phyloP scores from a whole-genome alignment of 2,888 invertebrate species.

The Tethea ocularis region DNA sequence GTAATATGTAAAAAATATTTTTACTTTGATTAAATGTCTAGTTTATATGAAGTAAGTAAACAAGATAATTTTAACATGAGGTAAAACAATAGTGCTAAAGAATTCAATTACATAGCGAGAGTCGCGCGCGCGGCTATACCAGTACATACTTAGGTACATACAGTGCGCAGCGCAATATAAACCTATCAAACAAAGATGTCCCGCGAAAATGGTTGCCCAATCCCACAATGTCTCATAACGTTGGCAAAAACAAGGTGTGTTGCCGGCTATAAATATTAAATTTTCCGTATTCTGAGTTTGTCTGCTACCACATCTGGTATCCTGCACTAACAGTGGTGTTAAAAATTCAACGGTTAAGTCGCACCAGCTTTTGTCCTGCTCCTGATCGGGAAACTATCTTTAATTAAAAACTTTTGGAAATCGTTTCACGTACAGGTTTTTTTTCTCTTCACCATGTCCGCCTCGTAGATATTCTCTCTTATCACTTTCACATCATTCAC shows the following conservation, averaged over 20 bases:
- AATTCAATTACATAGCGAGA: slow-evolving; percentile 9
- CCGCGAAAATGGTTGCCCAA: slow-evolving; percentile 33
- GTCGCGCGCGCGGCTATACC: no score
- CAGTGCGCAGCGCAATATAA: neutral
- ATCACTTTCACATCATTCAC: no score
- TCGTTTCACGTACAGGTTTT: slow-evolving; percentile 6
- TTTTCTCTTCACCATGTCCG: neutral
- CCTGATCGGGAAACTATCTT: slow-evolving; percentile 40
- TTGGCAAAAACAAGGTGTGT: slow-evolving; percentile 66
- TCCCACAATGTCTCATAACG: slow-evolving; percentile 59
- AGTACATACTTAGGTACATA: no score
- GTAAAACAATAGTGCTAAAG: neutral
- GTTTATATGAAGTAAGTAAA: neutral
- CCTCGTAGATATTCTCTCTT: no score
- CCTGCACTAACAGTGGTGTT: slow-evolving; percentile 68
- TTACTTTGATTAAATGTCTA: no score
- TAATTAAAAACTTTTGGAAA: slow-evolving; percentile 15
- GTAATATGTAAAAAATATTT: no score
- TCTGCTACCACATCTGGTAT: slow-evolving; percentile 68
- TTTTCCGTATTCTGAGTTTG: slow-evolving; percentile 70
- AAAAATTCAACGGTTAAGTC: slow-evolving; percentile 77
- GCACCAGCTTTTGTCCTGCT: slow-evolving; percentile 55
- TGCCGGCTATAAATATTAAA: slow-evolving; percentile 78
- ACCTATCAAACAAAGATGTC: slow-evolving; percentile 10
- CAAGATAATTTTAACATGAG: neutral